Evolutionary conservation across 2,888 invertebrate species (phyloP).

Genomic region (Athripsodes cinereus): DNA sequence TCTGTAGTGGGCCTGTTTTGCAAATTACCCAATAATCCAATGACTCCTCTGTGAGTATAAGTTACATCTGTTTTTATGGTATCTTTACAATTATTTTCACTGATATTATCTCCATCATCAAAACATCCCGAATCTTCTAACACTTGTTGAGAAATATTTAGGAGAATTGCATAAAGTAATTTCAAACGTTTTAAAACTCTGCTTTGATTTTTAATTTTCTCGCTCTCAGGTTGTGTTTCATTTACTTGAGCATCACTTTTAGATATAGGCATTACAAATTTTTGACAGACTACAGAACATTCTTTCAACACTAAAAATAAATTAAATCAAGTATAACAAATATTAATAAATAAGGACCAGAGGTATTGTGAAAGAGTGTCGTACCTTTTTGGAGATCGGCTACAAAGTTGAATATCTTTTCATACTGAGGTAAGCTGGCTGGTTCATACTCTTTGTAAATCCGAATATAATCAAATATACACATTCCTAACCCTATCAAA

Average conservation of each 20-base stretch:
- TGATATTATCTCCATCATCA: not conserved
- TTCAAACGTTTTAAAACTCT: constrained; percentile 23
- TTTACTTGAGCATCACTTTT: not conserved
- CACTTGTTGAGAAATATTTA: constrained; percentile 21
- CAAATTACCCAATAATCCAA: constrained; percentile 19
- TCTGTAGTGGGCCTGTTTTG: not conserved
- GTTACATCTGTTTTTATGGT: not conserved
- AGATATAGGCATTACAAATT: constrained; percentile 17
- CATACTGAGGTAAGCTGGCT: constrained; percentile 14
- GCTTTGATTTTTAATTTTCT: too few species aligned
- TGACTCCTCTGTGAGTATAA: constrained; percentile 15
- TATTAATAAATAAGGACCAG: too few species aligned
- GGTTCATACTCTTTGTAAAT: constrained; percentile 21
- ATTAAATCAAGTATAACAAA: not conserved
- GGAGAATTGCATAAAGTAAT: constrained; percentile 17
- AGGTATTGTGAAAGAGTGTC: too few species aligned
- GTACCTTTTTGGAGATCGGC: constrained; percentile 21
- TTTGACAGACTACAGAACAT: constrained; percentile 16
- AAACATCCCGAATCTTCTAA: constrained; percentile 8
- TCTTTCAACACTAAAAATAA: constrained; percentile 22
- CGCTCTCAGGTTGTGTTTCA: constrained; percentile 6
- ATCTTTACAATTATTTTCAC: not conserved
- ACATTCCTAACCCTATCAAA: constrained; percentile 22
- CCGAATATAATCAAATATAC: constrained; percentile 21
- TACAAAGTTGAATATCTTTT: constrained; percentile 9